phyloP scores from a whole-genome alignment of 1,140 invertebrate genomes.

The Leptinotarsa lineolata region DNA sequence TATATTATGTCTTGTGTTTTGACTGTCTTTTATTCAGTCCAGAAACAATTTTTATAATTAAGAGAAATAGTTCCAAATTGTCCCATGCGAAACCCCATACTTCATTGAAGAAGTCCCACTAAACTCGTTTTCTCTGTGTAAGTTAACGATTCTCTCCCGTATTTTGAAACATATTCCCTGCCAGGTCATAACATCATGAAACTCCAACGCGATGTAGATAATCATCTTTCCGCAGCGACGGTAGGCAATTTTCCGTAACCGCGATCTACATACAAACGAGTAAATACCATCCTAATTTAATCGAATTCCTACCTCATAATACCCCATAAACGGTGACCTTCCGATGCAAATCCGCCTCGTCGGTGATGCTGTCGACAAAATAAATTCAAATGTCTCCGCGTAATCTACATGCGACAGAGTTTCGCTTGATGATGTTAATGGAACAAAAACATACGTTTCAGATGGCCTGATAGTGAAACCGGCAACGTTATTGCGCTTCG shows the following conservation, averaged over 20 bases:
- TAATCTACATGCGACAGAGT: conserved; percentile 8
- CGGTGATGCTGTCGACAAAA: background rate
- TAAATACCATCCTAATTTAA: conserved; percentile 1
- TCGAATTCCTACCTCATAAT: conserved; percentile 8
- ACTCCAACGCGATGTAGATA: background rate
- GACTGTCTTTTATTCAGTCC: no score
- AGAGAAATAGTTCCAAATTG: no score
- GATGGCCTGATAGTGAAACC: conserved; percentile 1
- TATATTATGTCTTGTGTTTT: no score
- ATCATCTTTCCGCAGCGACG: background rate
- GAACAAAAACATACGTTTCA: conserved; percentile 2
- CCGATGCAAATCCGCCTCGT: conserved; percentile 1
- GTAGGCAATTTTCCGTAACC: conserved; percentile 5
- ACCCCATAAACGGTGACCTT: conserved; percentile 7
- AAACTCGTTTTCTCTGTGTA: no score
- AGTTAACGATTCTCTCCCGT: background rate
- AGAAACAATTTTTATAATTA: no score
- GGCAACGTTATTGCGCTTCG: background rate
- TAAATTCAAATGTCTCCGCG: conserved; percentile 3
- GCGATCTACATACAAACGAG: conserved; percentile 1
- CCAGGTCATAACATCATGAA: background rate
- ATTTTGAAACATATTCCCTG: background rate
- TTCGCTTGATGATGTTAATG: conserved; percentile 2
- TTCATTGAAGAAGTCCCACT: no score
- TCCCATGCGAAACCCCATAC: no score